Evolutionary conservation across 2,888 invertebrate genomes (phyloP).

Genomic region (Silvanus unidentatus): DNA sequence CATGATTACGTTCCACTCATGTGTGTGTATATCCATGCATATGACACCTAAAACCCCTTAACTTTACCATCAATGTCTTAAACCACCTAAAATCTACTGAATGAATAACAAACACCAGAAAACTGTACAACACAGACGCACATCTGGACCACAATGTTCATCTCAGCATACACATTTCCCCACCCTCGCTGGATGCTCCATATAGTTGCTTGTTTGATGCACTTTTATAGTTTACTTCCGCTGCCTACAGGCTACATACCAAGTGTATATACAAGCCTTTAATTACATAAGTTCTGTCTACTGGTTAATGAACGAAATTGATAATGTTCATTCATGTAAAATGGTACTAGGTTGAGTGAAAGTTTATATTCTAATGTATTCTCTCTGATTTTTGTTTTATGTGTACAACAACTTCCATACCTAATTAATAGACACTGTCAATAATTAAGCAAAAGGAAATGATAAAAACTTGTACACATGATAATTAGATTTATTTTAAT

Average conservation of each 20-base stretch:
- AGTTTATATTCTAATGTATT: neutral
- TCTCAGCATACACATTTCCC: neutral
- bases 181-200: constrained; percentile 9
- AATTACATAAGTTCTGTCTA: no score
- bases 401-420: no score
- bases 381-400: no score
- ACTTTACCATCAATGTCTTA: no score
- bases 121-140: constrained; percentile 26
- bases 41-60: no score
- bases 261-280: neutral
- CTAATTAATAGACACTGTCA: no score
- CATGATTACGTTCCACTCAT: constrained; percentile 14
- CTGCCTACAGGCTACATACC: constrained; percentile 10
- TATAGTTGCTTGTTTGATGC: neutral
- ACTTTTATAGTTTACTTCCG: constrained; percentile 22
- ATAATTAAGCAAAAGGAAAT: no score
- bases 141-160: constrained; percentile 17
- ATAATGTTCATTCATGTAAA: constrained; percentile 1
- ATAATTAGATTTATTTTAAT: no score
- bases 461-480: no score
- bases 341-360: neutral
- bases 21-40: neutral
- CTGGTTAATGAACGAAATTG: constrained; percentile 1
- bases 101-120: no score
- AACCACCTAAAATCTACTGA: no score